Evolutionary conservation across 2,113 vertebrate species (phyloP), one percentile per base, ranked within the genome.

Genomic region (Pionites leucogaster): DNA sequence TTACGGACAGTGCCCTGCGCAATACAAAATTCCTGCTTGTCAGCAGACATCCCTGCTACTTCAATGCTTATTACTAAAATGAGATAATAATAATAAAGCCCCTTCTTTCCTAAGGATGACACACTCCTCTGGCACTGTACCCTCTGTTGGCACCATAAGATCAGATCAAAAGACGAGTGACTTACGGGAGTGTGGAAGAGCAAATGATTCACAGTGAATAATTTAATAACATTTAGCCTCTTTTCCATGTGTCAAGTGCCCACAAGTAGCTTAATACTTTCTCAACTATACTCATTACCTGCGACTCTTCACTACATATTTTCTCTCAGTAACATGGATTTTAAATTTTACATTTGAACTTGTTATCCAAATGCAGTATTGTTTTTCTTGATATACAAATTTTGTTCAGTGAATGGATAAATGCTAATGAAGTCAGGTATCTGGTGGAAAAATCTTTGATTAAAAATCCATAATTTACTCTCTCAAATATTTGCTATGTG

Each of bases 401-500:
- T 59, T 55, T 88, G 13, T 46, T 95, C 33, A 82, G 28, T 60
- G 7, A 67, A 81, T 50, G n/a, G 35, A 70, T 33, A 88, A 83
- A 63, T 46, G 17, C 31, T 88, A 90, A 84, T 37, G 8, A 82
- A 94, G 3, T 76, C 16, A 75, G 20, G 64, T 80, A 71, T 81
- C 55, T 86, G 16, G 27, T 92, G 63, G 5, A 85, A 83, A 53
- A 28, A 88, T 29, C 12, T 86, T 57, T 75, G 35, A 92, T 86
- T 83, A 94, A 90, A 94, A 88, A 81, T 90, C 88, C 29, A 71
- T 67, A 35, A 70, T 94, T 80, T 92, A 67, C 37, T 74, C 13
- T 77, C 22, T 82, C 41, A 90, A 80, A 44, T 86, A 70, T 86
- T 86, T 94, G 28, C 14, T 37, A 31, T 80, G 33, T 71, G 55